Conservation (phyloP, 2,888 invertebrate genomes). For the Chydorus sphaericus region DNA sequence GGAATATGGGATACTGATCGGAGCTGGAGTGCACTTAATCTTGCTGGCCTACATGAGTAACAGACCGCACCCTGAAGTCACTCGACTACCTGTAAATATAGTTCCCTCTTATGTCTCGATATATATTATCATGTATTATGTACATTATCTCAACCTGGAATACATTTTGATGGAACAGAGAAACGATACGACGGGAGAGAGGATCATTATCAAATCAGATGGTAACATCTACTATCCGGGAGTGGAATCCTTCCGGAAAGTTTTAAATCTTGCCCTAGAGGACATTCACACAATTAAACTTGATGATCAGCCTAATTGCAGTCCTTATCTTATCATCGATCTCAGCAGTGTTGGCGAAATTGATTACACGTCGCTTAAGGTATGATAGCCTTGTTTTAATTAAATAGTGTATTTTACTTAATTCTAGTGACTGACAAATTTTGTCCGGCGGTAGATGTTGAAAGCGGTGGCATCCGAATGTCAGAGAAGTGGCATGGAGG, state of each 20-base stretch:
- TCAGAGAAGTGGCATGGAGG: neutral
- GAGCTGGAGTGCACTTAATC: constrained; percentile 12
- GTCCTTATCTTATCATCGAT: neutral
- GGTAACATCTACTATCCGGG: constrained; percentile 9
- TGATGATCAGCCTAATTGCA: neutral
- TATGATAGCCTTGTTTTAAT: too few species aligned
- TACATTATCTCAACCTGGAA: too few species aligned
- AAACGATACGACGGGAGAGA: neutral
- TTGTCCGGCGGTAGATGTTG: neutral
- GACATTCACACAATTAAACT: too few species aligned
- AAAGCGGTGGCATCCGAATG: neutral
- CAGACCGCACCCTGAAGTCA: constrained; percentile 3
- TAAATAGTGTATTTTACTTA: neutral
- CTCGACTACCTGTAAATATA: neutral
- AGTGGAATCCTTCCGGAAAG: constrained; percentile 4
- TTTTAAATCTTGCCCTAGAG: neutral
- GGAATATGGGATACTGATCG: constrained; percentile 14
- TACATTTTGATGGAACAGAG: neutral
- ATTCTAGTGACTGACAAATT: neutral
- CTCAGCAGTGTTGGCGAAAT: neutral
- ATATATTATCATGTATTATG: neutral
- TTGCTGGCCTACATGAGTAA: constrained; percentile 8
- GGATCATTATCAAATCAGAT: neutral
- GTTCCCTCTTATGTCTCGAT: neutral
- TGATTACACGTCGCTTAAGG: constrained; percentile 5